phyloP scores from a whole-genome alignment of 2,888 invertebrate species.

The Apamea anceps region DNA sequence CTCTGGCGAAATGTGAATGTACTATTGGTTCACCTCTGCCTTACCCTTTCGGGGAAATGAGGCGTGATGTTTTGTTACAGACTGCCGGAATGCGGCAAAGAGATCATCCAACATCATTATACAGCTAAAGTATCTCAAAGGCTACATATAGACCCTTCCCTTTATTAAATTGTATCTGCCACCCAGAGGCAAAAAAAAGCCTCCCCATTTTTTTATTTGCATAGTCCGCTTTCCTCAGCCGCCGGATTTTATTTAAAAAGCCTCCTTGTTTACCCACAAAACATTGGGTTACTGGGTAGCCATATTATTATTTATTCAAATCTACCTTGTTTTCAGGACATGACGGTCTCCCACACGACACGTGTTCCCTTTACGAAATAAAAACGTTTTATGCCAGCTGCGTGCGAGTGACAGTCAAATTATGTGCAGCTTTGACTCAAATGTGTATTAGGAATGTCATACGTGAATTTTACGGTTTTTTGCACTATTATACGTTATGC shows the following conservation, averaged over 20 bases:
- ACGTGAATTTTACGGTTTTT: slow-evolving; percentile 8
- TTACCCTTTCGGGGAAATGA: no score
- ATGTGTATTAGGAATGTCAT: slow-evolving; percentile 21
- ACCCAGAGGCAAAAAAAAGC: not conserved
- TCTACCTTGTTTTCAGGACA: slow-evolving; percentile 30
- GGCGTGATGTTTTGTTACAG: no score
- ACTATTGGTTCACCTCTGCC: no score
- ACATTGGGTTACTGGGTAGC: slow-evolving; percentile 10
- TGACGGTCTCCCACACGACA: slow-evolving; percentile 29
- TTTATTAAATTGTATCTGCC: slow-evolving; percentile 1
- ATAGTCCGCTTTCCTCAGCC: not conserved
- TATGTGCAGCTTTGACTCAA: slow-evolving; percentile 39
- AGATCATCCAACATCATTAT: not conserved
- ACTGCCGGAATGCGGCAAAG: not conserved
- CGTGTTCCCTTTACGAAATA: slow-evolving; percentile 44
- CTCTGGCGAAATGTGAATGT: no score
- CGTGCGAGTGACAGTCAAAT: slow-evolving; percentile 39
- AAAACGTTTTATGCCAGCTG: slow-evolving; percentile 37
- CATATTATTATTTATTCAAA: slow-evolving; percentile 13
- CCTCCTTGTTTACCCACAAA: slow-evolving; percentile 25
- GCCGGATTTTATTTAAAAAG: slow-evolving; percentile 24
- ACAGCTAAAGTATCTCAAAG: not conserved
- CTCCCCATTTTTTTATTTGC: not conserved
- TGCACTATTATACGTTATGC: not conserved
- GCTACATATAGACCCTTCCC: no score